Base-by-base conservation (phyloP, 2,797 vertebrate species). In the Gambelia wislizenii region DNA sequence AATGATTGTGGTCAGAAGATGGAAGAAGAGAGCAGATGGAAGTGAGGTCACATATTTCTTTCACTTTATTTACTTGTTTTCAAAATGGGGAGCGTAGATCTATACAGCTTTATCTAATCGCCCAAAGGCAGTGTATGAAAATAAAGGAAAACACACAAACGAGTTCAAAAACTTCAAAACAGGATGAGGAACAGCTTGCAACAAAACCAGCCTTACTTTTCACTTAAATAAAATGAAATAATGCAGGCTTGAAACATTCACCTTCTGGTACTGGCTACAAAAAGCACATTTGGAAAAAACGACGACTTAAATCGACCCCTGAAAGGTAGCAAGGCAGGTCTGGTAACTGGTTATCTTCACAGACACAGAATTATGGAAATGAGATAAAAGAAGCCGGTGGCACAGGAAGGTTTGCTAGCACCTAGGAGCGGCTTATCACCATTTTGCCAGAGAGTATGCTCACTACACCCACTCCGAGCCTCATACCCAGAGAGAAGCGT, bases 301-400 rank as follows among this genome's bases (percentile, higher is more conserved):
- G 14, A 18, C 0, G 39, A 42, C 52, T 59, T 25, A 25, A 54
- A 80, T 2, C 3, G 1, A 3, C 33, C 33, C 1, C 64, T 6
- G 33, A 14, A 36, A 4, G 30, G 69, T 2, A 6, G 12, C 67
- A 42, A n/a, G 30, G 16, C 30, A 9, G 27, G 44, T 4, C 47
- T 18, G n/a, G 69, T 13, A n/a, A 42, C 27, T 33, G 5, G 42
- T 2, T 69, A 16, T 27, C 59, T 18, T 44, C 33, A 30, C 0
- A 42, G 54, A 3, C 25, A 10, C 25, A 4, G 72, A 36, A 13
- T 67, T 1, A 4, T 10, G 44, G 2, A 0, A 6, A 25, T 0
- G 22, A 12, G 39, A 72, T 0, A 20, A 8, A n/a, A 12, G 49
- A 2, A 18, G 39, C 54, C 13, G 2, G 36, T 42, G 25, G 12